These are phyloP conservation scores for Engystomops pustulosus DNA, from an alignment of 2,113 vertebrate species.

Conservation along the genomic window DNA sequence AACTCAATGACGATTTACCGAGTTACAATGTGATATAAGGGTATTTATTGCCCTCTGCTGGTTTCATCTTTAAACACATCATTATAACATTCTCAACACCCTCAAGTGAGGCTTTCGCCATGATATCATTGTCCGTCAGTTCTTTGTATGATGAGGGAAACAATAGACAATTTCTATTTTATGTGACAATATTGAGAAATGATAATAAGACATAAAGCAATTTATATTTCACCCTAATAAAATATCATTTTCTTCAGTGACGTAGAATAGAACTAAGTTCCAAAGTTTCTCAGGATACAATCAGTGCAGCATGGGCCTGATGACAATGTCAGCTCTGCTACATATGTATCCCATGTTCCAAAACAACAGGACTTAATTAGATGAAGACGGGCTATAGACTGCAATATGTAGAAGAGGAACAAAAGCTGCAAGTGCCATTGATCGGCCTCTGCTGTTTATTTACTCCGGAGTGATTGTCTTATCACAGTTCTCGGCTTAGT, in stretches of 20 bases:
- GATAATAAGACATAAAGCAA: too few relatives aligned
- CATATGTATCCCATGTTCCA: background rate
- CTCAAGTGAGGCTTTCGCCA: background rate
- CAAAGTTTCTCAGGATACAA: too few relatives aligned
- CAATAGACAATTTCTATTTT: background rate
- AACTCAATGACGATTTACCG: background rate
- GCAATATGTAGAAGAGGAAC: background rate
- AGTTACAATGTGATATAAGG: constrained; percentile 10
- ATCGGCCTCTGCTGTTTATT: constrained; percentile 27
- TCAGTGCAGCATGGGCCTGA: too few relatives aligned
- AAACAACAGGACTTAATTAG: background rate
- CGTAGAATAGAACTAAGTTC: too few relatives aligned
- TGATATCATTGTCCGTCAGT: background rate
- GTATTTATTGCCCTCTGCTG: constrained; percentile 24
- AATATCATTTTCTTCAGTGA: too few relatives aligned
- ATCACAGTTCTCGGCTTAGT: constrained; percentile 4
- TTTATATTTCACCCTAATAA: too few relatives aligned
- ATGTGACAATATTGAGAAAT: too few relatives aligned
- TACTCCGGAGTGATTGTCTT: constrained; percentile 16
- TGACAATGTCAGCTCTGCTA: background rate
- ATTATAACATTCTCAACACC: too few relatives aligned
- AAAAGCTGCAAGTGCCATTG: background rate
- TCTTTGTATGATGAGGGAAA: background rate
- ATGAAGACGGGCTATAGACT: background rate
- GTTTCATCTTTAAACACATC: background rate